These are phyloP conservation scores for Hecatera dysodea DNA, from an alignment of 2,888 invertebrate genomes.

Conservation along the genomic window DNA sequence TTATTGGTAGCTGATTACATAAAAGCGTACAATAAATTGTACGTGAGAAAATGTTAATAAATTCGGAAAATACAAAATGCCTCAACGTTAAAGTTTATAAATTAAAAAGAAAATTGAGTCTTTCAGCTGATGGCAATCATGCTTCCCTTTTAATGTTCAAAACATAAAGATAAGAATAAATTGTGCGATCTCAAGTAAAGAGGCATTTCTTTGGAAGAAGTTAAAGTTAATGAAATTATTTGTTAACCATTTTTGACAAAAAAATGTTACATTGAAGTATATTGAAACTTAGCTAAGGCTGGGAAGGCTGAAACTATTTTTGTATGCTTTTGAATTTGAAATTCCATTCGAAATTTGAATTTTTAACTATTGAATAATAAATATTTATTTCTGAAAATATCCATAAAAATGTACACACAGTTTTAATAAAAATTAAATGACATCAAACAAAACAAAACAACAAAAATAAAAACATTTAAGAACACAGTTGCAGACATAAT, in stretches of 20 bases:
- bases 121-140: conserved; percentile 54
- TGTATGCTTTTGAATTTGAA: too few species aligned
- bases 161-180: conserved; percentile 63
- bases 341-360: too few species aligned
- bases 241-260: not conserved
- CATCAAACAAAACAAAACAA: too few species aligned
- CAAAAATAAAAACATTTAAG: too few species aligned
- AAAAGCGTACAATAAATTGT: not conserved
- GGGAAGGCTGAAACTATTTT: not conserved
- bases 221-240: not conserved
- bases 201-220: conserved; percentile 26
- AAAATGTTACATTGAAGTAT: too few species aligned
- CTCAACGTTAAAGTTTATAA: conserved; percentile 21
- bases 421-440: too few species aligned
- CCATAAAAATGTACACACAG: too few species aligned
- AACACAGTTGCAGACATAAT: too few species aligned
- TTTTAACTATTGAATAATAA: too few species aligned
- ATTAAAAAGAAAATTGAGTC: conserved; percentile 62
- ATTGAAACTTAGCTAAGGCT: not conserved
- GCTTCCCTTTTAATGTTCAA: conserved; percentile 57
- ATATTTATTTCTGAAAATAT: too few species aligned
- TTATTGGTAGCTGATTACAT: not conserved
- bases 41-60: not conserved
- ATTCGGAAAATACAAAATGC: conserved; percentile 12
- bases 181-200: conserved; percentile 44